Percentiles rank a stretch among this genome's conserved stretches.
phyloP scores from a whole-genome alignment of 2,888 invertebrate species.

The Lordiphosa andalusiaca region DNA sequence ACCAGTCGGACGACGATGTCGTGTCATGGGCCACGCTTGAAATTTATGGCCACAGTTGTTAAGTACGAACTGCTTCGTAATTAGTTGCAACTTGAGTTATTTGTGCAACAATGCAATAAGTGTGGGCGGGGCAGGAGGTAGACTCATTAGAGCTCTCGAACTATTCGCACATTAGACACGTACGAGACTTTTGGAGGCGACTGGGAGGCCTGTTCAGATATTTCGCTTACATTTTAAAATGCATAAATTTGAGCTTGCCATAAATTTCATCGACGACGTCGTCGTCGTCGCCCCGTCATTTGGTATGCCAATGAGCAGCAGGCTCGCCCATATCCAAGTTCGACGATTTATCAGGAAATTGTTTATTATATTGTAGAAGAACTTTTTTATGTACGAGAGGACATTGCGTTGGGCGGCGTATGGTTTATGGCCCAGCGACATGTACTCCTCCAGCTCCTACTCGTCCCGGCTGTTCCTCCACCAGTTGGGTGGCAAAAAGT shows the following conservation, averaged over 20 bases:
- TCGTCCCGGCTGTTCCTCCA: not conserved
- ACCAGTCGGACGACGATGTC: conserved; percentile 50
- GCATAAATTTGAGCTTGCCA: conserved; percentile 61
- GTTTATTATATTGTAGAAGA: conserved; percentile 67
- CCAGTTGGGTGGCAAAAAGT: conserved; percentile 52
- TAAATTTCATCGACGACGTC: conserved; percentile 42
- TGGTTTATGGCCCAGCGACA: conserved; percentile 52
- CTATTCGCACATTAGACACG: conserved; percentile 72
- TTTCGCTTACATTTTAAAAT: conserved; percentile 65
- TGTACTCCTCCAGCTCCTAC: conserved; percentile 10
- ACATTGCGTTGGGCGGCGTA: conserved; percentile 44
- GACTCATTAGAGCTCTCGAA: conserved; percentile 48
- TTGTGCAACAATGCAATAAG: conserved; percentile 68
- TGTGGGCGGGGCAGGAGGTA: conserved; percentile 7
- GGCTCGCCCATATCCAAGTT: conserved; percentile 26
- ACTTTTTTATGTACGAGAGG: conserved; percentile 62
- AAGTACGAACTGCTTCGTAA: conserved; percentile 73
- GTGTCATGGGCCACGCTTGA: conserved; percentile 69
- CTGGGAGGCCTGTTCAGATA: conserved; percentile 13
- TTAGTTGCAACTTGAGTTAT: conserved; percentile 75
- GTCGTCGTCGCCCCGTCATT: conserved; percentile 35
- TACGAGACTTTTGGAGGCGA: conserved; percentile 41
- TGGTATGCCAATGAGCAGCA: conserved; percentile 66
- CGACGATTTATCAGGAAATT: conserved; percentile 68
- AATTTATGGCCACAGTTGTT: conserved; percentile 72